Base-by-base conservation (phyloP, 2,113 vertebrate genomes). In the Miniopterus natalensis region DNA sequence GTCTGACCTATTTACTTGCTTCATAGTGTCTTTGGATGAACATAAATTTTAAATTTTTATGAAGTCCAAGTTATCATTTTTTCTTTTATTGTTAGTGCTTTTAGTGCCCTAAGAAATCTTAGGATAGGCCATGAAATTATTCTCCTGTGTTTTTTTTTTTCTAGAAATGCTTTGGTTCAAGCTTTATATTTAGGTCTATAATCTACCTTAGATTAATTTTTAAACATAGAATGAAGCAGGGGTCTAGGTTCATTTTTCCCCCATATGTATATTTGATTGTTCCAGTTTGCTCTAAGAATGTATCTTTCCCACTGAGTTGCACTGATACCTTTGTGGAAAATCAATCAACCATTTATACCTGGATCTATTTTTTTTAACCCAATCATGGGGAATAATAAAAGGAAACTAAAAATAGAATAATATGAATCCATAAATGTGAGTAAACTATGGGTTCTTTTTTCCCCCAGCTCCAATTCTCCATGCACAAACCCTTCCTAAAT, bases 361-460 rank as follows among this genome's bases (percentile, higher is more conserved):
- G 23, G 3, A 23, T 66, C 40, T 84, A 4, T 75, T 57, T 89
- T 73, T 53, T 51, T 57, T 23, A 42, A 9, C 36, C 25, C 57
- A 45, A 21, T n/a, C 42, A 40, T 94, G 18, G 18, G 6, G 31
- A 63, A 77, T 70, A 84, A 79, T 63, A 65, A 51, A 84, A 71
- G 53, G 9, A 57, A 79, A 80, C 25, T 74, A 92, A 84, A 95
- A 88, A 14, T 42, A 88, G 31, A 81, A 40, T 47, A 70, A 40
- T n/a, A 57, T 1, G n/a, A 90, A 90, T 45, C 61, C 13, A 57
- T 42, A 80, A 63, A 70, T n/a, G 10, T 73, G n/a, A 29, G 42
- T 8, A 84, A 63, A 23, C 73, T n/a, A 81, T 14, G 2, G 29
- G 31, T 45, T 17, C 3, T 61, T 80, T 86, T 80, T 63, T 17